Conservation (phyloP, 1,140 invertebrate genomes). For the Hesperophylax magnus region DNA sequence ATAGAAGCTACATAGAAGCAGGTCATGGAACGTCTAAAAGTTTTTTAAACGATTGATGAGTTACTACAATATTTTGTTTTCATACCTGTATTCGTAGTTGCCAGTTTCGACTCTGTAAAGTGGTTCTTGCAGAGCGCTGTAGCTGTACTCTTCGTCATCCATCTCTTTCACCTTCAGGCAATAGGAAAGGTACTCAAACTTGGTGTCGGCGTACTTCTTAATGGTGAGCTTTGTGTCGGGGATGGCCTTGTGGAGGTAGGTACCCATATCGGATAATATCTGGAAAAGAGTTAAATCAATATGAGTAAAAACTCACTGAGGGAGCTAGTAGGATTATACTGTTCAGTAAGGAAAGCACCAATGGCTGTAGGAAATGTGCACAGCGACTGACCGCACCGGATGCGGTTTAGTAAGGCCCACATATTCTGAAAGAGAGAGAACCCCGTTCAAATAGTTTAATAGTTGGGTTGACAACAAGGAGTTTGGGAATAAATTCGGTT, state of each 20-base stretch:
- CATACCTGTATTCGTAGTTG: conserved; percentile 96
- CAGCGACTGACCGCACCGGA: too few relatives aligned
- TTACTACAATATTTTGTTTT: neutral
- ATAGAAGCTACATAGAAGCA: neutral
- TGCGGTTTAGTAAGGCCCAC: too few relatives aligned
- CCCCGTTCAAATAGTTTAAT: too few relatives aligned
- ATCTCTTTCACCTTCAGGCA: conserved; percentile 98
- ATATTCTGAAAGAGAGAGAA: too few relatives aligned
- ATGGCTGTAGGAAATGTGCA: too few relatives aligned
- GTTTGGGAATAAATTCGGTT: too few relatives aligned
- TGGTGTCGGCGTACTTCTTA: conserved; percentile 96
- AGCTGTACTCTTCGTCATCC: conserved; percentile 98
- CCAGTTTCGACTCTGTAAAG: conserved; percentile 98
- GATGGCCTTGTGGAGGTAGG: conserved; percentile 97
- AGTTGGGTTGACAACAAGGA: too few relatives aligned
- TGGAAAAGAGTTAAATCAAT: conserved; percentile 62
- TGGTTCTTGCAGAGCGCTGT: conserved; percentile 94
- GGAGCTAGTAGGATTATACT: too few relatives aligned
- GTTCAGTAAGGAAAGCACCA: too few relatives aligned
- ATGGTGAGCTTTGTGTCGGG: conserved; percentile 98
- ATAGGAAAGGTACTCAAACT: conserved; percentile 99
- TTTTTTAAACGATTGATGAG: neutral
- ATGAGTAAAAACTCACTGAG: neutral
- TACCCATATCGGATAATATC: conserved; percentile 94
- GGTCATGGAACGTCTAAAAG: neutral